A percentile compares a stretch with the other conserved stretches of the same genome.
Evolutionary conservation across 2,113 vertebrate species (phyloP).

Genomic region (Pygoscelis antarcticus): DNA sequence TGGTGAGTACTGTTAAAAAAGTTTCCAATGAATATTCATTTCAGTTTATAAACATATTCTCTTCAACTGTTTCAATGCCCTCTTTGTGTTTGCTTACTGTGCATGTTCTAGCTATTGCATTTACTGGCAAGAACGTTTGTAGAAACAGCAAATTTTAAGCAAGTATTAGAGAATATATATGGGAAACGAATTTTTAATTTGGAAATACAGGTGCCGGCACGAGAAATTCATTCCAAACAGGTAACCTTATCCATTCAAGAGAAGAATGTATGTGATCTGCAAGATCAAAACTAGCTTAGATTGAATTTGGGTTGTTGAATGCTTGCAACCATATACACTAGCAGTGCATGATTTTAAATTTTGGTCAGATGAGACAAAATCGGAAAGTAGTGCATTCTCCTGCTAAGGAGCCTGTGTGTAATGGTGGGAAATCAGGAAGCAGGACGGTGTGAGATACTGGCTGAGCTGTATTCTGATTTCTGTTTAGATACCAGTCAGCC

Average conservation of each 20-base stretch:
- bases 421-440: neutral
- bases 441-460: neutral
- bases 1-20: conserved; percentile 69
- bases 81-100: conserved; percentile 71
- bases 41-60: conserved; percentile 70
- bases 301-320: neutral
- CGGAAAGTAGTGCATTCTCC: rapidly evolving
- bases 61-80: conserved; percentile 66
- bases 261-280: neutral
- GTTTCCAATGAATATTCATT: conserved; percentile 70
- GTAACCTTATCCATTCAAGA: neutral
- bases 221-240: neutral
- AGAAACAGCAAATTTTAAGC: conserved; percentile 51
- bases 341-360: neutral
- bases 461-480: neutral
- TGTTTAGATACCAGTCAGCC: neutral
- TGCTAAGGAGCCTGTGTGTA: neutral
- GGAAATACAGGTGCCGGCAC: neutral
- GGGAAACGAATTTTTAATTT: conserved; percentile 30
- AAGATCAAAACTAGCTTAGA: neutral
- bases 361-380: neutral
- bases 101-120: conserved; percentile 61
- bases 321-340: neutral
- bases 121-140: conserved; percentile 27
- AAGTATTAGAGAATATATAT: conserved; percentile 34